A percentile compares a stretch with the other conserved stretches of the same genome.
Evolutionary conservation across 2,888 invertebrate genomes (phyloP).

Genomic region (Leptothorax acervorum): DNA sequence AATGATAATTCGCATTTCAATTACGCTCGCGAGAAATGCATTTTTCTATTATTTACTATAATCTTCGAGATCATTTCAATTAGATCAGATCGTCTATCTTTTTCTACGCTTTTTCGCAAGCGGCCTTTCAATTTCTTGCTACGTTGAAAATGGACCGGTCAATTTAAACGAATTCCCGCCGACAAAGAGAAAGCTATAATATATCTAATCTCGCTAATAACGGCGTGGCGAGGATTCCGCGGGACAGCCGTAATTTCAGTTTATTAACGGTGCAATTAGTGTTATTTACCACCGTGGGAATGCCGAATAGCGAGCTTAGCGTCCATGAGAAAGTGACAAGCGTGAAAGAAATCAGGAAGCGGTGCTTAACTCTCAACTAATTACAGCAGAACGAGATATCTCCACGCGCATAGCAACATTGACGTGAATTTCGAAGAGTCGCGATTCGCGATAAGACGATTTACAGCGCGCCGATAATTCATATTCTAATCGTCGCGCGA

Average conservation of each 20-base stretch:
- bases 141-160: constrained; percentile 54
- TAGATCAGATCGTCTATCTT: constrained; percentile 9
- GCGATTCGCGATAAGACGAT: constrained; percentile 53
- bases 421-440: constrained; percentile 25
- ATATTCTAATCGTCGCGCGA: constrained; percentile 55
- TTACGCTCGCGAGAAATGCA: not conserved
- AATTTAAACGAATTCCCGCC: constrained; percentile 25
- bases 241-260: constrained; percentile 58
- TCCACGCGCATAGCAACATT: constrained; percentile 36
- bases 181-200: constrained; percentile 64
- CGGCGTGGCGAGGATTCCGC: constrained; percentile 42
- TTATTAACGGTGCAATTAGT: constrained; percentile 71
- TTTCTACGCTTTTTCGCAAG: too few species aligned
- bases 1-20: not conserved
- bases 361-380: constrained; percentile 49
- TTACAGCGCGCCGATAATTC: constrained; percentile 53
- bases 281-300: constrained; percentile 67
- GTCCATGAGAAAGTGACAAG: constrained; percentile 57
- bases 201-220: constrained; percentile 50
- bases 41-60: not conserved
- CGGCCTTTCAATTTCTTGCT: not conserved
- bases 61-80: not conserved
- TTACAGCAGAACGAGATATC: constrained; percentile 27
- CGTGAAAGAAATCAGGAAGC: constrained; percentile 58
- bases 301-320: constrained; percentile 58